Evolutionary conservation across 2,113 vertebrate genomes (phyloP).

Genomic region (Pygathrix nemaeus): DNA sequence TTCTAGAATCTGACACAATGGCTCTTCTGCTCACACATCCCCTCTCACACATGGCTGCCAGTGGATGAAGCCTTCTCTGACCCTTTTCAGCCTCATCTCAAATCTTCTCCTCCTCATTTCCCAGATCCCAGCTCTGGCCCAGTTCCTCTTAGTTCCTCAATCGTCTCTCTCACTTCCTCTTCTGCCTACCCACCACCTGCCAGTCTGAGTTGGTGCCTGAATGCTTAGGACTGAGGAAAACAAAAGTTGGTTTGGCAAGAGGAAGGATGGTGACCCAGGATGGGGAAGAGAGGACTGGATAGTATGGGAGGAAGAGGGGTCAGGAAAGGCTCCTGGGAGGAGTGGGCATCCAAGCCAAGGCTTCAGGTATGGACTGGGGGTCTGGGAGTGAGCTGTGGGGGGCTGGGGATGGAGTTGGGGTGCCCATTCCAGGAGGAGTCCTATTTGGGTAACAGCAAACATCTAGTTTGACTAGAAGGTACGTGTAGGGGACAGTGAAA

Average conservation of each 20-base stretch:
- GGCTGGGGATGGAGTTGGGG: neutral
- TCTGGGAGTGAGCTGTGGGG: neutral
- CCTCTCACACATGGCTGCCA: neutral
- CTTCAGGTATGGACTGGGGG: neutral
- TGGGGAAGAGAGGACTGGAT: neutral
- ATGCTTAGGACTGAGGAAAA: neutral
- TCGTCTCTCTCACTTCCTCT: neutral
- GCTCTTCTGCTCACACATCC: neutral
- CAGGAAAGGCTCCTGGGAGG: neutral
- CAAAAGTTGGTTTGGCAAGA: neutral
- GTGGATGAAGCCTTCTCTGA: neutral
- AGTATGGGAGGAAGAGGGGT: neutral
- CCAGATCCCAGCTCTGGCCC: accelerated
- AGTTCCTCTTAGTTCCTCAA: neutral
- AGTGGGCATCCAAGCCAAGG: neutral
- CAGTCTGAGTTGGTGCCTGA: neutral
- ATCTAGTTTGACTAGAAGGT: neutral
- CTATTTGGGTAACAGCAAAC: no score
- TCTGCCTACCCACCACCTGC: neutral
- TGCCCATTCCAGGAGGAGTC: neutral
- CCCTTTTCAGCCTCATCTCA: neutral
- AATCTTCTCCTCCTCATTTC: neutral
- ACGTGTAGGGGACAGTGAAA: no score
- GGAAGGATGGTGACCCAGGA: neutral
- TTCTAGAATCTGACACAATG: neutral